A percentile compares a stretch with the other conserved stretches of the same genome.
These are phyloP conservation scores for Pseudoatta argentina DNA, from an alignment of 1,140 invertebrate species.

Conservation along the genomic window DNA sequence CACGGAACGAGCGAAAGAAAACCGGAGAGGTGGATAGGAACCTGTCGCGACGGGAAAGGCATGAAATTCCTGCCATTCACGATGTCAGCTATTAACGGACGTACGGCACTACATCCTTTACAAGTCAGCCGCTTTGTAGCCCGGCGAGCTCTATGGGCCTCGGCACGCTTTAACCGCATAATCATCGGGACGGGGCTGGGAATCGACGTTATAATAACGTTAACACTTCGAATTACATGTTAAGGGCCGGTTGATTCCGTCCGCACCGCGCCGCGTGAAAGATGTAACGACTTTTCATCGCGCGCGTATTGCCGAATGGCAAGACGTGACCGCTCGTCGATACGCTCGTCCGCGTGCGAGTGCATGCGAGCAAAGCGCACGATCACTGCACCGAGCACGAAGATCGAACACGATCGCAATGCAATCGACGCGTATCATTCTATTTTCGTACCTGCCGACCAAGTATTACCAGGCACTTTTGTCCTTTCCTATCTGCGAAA, in stretches of 20 bases:
- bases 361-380: constrained; percentile 52
- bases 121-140: constrained; percentile 77
- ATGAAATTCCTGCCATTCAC: constrained; percentile 79
- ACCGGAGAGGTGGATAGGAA: constrained; percentile 71
- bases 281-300: constrained; percentile 71
- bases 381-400: constrained; percentile 39
- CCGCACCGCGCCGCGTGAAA: constrained; percentile 56
- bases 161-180: constrained; percentile 73
- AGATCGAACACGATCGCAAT: constrained; percentile 49
- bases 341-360: constrained; percentile 36
- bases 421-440: constrained; percentile 49
- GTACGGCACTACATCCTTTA: constrained; percentile 76
- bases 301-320: constrained; percentile 52
- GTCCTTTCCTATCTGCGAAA: constrained; percentile 22
- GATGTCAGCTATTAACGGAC: constrained; percentile 77
- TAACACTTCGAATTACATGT: constrained; percentile 75
- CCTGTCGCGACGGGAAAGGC: constrained; percentile 75
- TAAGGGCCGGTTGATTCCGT: constrained; percentile 72
- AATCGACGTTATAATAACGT: constrained; percentile 76
- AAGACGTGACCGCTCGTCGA: constrained; percentile 50
- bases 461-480: constrained; percentile 34
- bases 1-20: constrained; percentile 75
- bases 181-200: constrained; percentile 72
- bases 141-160: constrained; percentile 67
- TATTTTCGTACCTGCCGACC: constrained; percentile 41